Percentiles rank a stretch among this genome's conserved stretches.
Evolutionary conservation across 2,888 invertebrate species (phyloP).

Genomic region (Ichneumoninae sp.): DNA sequence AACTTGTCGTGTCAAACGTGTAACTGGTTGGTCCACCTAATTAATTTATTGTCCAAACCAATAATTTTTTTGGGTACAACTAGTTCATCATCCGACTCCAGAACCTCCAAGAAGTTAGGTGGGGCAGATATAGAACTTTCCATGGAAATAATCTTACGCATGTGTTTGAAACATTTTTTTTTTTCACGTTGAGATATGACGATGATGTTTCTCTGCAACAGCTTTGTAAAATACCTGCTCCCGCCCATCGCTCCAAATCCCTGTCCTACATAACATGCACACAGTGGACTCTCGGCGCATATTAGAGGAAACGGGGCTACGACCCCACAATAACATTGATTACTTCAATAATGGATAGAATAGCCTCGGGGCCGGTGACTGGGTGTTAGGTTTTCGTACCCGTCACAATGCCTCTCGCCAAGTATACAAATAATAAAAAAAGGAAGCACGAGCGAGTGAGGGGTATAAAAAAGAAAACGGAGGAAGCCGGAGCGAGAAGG

Average conservation of each 20-base stretch:
- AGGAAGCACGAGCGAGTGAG: slow-evolving; percentile 42
- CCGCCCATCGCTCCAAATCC: slow-evolving; percentile 66
- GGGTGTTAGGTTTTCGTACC: slow-evolving; percentile 82
- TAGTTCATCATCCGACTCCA: too few relatives aligned
- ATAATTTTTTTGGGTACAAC: too few relatives aligned
- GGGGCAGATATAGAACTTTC: neutral
- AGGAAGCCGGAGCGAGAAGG: slow-evolving; percentile 54
- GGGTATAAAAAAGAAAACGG: slow-evolving; percentile 55
- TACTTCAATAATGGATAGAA: slow-evolving; percentile 83
- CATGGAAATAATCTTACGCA: neutral
- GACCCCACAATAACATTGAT: slow-evolving; percentile 82
- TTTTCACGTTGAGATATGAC: neutral
- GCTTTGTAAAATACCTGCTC: slow-evolving; percentile 68
- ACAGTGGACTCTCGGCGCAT: slow-evolving; percentile 71
- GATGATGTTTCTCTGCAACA: neutral
- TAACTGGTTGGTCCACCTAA: too few relatives aligned
- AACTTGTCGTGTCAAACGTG: too few relatives aligned
- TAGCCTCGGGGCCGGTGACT: slow-evolving; percentile 81
- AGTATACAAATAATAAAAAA: slow-evolving; percentile 82
- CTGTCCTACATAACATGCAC: slow-evolving; percentile 74
- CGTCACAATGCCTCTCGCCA: slow-evolving; percentile 79
- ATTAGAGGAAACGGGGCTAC: slow-evolving; percentile 62
- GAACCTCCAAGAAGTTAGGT: too few relatives aligned
- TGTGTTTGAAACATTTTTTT: neutral
- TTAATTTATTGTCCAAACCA: too few relatives aligned